These are phyloP conservation scores for Orestias chungarensis DNA, from an alignment of 2,797 vertebrate genomes.

Conservation along the genomic window DNA sequence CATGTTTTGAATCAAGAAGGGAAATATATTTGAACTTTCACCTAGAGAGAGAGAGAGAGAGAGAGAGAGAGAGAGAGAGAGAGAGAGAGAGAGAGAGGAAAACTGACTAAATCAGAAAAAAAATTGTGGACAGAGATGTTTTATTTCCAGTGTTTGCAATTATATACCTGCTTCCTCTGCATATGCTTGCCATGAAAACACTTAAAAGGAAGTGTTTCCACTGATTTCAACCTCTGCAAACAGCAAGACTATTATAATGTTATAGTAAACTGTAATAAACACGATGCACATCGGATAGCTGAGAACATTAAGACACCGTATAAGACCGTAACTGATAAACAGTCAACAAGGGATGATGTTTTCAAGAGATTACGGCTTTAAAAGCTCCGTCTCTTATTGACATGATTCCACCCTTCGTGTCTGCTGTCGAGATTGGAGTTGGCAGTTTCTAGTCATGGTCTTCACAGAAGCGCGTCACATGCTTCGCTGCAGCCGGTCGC, in stretches of 20 bases:
- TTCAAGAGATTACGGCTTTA: slow-evolving; percentile 27
- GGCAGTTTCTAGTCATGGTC: slow-evolving; percentile 60
- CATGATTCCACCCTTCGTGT: slow-evolving; percentile 57
- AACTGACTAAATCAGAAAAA: slow-evolving; percentile 1
- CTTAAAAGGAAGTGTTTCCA: slow-evolving; percentile 57
- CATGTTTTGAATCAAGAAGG: slow-evolving; percentile 16
- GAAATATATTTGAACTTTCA: slow-evolving; percentile 23
- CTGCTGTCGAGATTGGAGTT: slow-evolving; percentile 42
- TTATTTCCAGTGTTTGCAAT: slow-evolving; percentile 22
- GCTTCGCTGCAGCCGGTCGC: slow-evolving; percentile 56
- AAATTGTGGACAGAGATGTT: slow-evolving; percentile 2
- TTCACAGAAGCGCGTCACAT: slow-evolving; percentile 64
- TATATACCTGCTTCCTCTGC: slow-evolving; percentile 31
- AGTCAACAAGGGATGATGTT: slow-evolving; percentile 2
- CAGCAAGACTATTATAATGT: slow-evolving; percentile 7
- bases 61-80: slow-evolving; percentile 31
- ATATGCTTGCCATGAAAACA: slow-evolving; percentile 19
- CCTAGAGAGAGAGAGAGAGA: slow-evolving; percentile 29
- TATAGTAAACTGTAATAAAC: slow-evolving; percentile 16
- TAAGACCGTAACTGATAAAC: slow-evolving; percentile 11
- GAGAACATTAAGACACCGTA: not conserved
- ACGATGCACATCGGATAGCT: slow-evolving; percentile 22
- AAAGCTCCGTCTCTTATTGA: slow-evolving; percentile 36
- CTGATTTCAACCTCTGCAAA: slow-evolving; percentile 44
- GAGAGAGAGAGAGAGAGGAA: slow-evolving; percentile 27